Evolutionary conservation across 2,888 invertebrate species (phyloP), one percentile per base, ranked within the genome.

Genomic region (Drosophila diplacantha): DNA sequence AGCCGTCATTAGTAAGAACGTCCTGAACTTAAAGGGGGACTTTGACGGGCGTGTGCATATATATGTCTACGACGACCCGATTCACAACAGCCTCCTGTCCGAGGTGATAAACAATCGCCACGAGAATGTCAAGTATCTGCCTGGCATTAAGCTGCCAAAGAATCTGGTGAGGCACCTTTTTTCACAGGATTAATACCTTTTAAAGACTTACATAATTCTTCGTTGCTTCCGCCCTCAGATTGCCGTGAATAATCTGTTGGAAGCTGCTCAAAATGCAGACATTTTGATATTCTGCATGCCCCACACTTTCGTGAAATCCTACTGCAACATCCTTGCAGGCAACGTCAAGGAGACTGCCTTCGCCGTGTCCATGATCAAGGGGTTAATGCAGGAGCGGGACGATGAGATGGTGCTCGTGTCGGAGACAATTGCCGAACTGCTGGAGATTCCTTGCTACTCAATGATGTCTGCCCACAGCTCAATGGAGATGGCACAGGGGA

Each of bases 391-490:
- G 68, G 93, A 93, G 31, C 93, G 93, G 85, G 95, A 73, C 44
- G 96, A 96, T 75, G 95, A 96, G 69, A 95, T 99, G 85, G 94
- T 95, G 84, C 91, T 99, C 34, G 97, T 98, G 81, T 98, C 98
- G 0, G 94, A 96, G 85, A 94, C 96, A 67, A 97, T 99, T 84
- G 92, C 93, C 46, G 91, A 93, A 52, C 91, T 93, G 75, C 90
- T 99, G 64, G 92, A 74, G 83, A 96, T 99, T 84, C 95, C 96
- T 43, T 95, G 97, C 84, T 93, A 95, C 37, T 98, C 98, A 2
- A 90, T 99, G 64, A 99, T 99, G 98, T 98, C 98, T 52, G 98
- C 98, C 51, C 99, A 98, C 89, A 92, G 99, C 69, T 99, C 99
- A 24, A 93, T 94, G 75, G 99, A 99, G 91, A 97, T 98, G 58